A percentile compares a stretch with the other conserved stretches of the same genome.
Evolutionary conservation across 2,888 invertebrate species (phyloP).

Genomic region (Dynastes grantii): DNA sequence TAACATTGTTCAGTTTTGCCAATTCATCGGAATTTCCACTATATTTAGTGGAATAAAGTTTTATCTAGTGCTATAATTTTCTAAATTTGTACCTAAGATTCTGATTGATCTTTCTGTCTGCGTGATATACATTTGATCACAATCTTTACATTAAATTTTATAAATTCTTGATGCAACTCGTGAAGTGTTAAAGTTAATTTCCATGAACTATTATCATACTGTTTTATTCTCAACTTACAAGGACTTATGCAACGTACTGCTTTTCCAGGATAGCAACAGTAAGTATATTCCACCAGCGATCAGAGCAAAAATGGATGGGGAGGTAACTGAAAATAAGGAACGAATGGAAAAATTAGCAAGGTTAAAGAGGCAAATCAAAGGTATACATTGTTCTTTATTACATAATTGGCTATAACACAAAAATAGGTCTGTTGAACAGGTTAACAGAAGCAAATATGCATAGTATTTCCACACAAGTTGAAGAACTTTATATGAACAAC

Average conservation of each 20-base stretch:
- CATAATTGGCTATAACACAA: conserved; percentile 3
- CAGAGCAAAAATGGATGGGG: conserved; percentile 73
- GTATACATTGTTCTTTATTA: conserved; percentile 67
- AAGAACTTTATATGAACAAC: conserved; percentile 83
- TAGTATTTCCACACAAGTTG: conserved; percentile 85
- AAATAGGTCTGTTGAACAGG: conserved; percentile 83
- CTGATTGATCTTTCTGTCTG: too few species aligned
- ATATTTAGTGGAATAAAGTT: too few species aligned
- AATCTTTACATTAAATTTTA: too few species aligned
- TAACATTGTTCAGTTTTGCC: too few species aligned
- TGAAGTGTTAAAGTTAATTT: too few species aligned
- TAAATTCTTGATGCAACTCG: too few species aligned
- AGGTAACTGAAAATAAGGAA: conserved; percentile 67
- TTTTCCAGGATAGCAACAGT: conserved; percentile 24
- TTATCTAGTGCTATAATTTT: too few species aligned
- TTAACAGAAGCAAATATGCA: conserved; percentile 91
- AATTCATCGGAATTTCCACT: too few species aligned
- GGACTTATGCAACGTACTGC: neutral
- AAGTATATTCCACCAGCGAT: conserved; percentile 90
- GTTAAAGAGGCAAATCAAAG: conserved; percentile 88
- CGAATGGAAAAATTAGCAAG: conserved; percentile 76
- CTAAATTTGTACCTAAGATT: too few species aligned
- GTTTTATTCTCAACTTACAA: too few species aligned
- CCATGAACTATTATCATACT: too few species aligned
- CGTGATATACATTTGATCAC: too few species aligned